Evolutionary conservation across 2,113 vertebrate genomes (phyloP), one percentile per base, ranked within the genome.

Genomic region (Eublepharis macularius): DNA sequence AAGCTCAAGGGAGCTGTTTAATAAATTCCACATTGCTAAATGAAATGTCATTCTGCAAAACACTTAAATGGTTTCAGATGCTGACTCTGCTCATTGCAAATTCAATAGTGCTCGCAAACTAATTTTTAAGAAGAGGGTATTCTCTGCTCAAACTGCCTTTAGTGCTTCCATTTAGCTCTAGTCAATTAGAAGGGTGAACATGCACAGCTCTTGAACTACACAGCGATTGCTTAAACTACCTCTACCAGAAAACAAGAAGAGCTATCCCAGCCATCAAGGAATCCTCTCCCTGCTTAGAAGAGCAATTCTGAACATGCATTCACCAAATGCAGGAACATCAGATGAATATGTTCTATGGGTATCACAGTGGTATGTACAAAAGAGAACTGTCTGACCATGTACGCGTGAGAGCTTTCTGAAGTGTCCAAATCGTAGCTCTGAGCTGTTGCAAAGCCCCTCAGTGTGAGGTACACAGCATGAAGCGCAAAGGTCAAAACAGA

Each of bases 21-120:
- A 95, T 94, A 95, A 92, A 94, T 95, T 95, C 94, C 88, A 93
- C 89, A 94, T 91, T 87, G 93, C 96, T 96, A 96, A 96, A 97
- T 96, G 96, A 96, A 96, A 96, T 92, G 94, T 94, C 95, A 95
- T 95, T 95, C 95, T 92, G 94, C 96, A 93, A 96, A 96, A 96
- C 94, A 95, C 91, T 68, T 88, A 95, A 96, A 93, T 94, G 66
- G 94, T 95, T 96, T 96, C 94, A 95, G 95, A 96, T 94, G 95
- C 94, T 96, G 96, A 96, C 94, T 94, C 90, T 90, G 93, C 91
- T 97, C 94, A 95, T 70, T 94, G 92, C 91, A 96, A 96, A 96
- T 96, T 96, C 95, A 95, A 96, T 94, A 96, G 91, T 90, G 91
- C 92, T 93, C 85, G 94, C 92, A 96, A 96, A 96, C 93, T 95